Evolutionary conservation across 2,113 vertebrate genomes (phyloP).

Genomic region (Phalacrocorax brasilianus): DNA sequence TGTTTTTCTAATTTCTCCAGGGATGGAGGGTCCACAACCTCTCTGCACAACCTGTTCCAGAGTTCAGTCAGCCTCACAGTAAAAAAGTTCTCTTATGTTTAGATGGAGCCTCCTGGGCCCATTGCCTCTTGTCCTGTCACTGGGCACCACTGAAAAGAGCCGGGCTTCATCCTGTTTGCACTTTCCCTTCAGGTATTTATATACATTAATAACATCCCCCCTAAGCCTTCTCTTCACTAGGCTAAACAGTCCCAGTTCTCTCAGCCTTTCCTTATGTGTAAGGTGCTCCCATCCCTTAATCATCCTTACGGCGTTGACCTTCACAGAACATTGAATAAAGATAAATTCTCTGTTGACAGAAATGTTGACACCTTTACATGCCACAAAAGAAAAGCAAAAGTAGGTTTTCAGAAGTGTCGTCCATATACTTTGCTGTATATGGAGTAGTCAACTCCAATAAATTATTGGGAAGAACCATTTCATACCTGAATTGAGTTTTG

Average conservation of each 20-base stretch:
- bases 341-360: not conserved
- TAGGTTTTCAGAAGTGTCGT: not conserved
- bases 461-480: not conserved
- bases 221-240: rapidly evolving
- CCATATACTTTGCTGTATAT: not conserved
- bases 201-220: not conserved
- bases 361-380: not conserved
- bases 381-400: not conserved
- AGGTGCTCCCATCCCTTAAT: not conserved
- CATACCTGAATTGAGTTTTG: not conserved
- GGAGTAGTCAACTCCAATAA: not conserved
- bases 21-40: not conserved
- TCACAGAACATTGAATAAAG: not conserved
- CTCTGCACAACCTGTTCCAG: not conserved
- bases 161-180: not conserved
- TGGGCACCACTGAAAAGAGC: not conserved
- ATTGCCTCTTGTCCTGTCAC: not conserved
- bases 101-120: not conserved
- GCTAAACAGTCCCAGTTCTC: not conserved
- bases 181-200: not conserved
- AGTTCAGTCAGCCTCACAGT: not conserved
- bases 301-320: not conserved
- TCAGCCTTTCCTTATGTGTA: not conserved
- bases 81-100: not conserved
- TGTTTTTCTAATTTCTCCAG: not conserved